Conservation (phyloP, 2,888 invertebrate genomes). For the Drosophila prolongata region DNA sequence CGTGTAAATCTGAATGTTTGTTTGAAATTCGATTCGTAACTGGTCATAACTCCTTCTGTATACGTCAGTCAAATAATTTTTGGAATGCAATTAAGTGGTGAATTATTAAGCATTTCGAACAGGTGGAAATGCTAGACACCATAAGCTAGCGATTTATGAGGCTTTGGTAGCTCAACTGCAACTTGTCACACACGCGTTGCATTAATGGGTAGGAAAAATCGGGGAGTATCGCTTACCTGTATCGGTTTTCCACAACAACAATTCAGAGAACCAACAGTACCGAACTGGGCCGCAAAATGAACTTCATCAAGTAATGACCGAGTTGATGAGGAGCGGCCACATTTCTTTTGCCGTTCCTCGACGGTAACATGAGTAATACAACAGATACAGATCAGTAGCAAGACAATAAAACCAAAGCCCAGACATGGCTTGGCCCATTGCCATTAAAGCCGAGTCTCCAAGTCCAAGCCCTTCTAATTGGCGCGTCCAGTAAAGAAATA, state of each 20-base stretch:
- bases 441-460: slow-evolving; percentile 60
- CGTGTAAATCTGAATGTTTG: slow-evolving; percentile 1
- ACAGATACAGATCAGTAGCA: slow-evolving; percentile 75
- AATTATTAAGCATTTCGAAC: slow-evolving; percentile 57
- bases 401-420: slow-evolving; percentile 66
- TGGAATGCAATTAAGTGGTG: slow-evolving; percentile 56
- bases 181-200: slow-evolving; percentile 54
- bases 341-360: slow-evolving; percentile 55
- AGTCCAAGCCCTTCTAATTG: slow-evolving; percentile 66
- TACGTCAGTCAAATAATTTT: slow-evolving; percentile 36
- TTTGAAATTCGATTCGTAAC: slow-evolving; percentile 31
- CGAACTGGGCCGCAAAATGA: slow-evolving; percentile 62
- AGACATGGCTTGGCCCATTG: slow-evolving; percentile 54
- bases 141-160: slow-evolving; percentile 54
- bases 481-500: slow-evolving; percentile 48
- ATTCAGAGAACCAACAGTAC: slow-evolving; percentile 24
- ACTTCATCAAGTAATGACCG: slow-evolving; percentile 78
- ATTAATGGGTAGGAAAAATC: slow-evolving; percentile 11
- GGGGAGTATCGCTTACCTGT: slow-evolving; percentile 53
- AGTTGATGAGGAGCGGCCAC: slow-evolving; percentile 65
- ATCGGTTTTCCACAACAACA: slow-evolving; percentile 60
- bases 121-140: slow-evolving; percentile 67
- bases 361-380: slow-evolving; percentile 69
- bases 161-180: slow-evolving; percentile 52
- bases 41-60: slow-evolving; percentile 56